A percentile compares a stretch with the other conserved stretches of the same genome.
Conservation (phyloP, 2,888 invertebrate genomes). For the Protodeltote pygarga region DNA sequence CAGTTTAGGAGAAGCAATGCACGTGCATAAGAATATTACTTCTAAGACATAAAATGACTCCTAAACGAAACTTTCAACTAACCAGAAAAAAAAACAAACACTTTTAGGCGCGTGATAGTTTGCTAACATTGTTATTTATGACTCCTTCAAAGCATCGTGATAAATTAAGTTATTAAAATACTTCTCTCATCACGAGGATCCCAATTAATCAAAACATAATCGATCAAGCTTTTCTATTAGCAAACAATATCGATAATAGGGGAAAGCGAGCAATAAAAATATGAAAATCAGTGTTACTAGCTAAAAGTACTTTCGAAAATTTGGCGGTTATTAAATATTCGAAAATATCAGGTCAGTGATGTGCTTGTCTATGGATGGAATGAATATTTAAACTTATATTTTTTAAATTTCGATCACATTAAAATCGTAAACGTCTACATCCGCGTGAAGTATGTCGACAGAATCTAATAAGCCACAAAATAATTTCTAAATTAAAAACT, state of each 20-base stretch:
- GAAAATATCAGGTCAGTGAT: slow-evolving; percentile 38
- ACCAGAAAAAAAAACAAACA: too few species aligned
- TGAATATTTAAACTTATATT: slow-evolving; percentile 33
- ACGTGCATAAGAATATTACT: too few species aligned
- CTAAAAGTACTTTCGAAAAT: slow-evolving; percentile 45
- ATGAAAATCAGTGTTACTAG: slow-evolving; percentile 27
- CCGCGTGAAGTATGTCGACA: slow-evolving; percentile 19
- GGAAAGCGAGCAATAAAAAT: slow-evolving; percentile 43
- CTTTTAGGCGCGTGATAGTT: too few species aligned
- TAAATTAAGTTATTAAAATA: background rate
- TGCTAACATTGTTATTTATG: background rate
- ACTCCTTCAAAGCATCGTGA: slow-evolving; percentile 1
- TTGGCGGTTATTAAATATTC: slow-evolving; percentile 30
- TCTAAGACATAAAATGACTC: too few species aligned
- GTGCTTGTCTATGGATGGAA: slow-evolving; percentile 14
- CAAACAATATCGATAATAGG: slow-evolving; percentile 28
- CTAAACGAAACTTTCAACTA: too few species aligned
- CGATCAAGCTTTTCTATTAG: slow-evolving; percentile 11
- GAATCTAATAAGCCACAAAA: slow-evolving; percentile 26
- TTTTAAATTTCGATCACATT: slow-evolving; percentile 24
- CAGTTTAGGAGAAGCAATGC: slow-evolving; percentile 6
- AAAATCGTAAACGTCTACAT: slow-evolving; percentile 14
- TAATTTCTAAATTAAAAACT: slow-evolving; percentile 25
- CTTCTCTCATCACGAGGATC: slow-evolving; percentile 11
- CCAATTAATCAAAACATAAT: slow-evolving; percentile 16